A percentile compares a stretch with the other conserved stretches of the same genome.
phyloP scores from a whole-genome alignment of 2,797 vertebrate species.

The Lindbergichthys nudifrons region DNA sequence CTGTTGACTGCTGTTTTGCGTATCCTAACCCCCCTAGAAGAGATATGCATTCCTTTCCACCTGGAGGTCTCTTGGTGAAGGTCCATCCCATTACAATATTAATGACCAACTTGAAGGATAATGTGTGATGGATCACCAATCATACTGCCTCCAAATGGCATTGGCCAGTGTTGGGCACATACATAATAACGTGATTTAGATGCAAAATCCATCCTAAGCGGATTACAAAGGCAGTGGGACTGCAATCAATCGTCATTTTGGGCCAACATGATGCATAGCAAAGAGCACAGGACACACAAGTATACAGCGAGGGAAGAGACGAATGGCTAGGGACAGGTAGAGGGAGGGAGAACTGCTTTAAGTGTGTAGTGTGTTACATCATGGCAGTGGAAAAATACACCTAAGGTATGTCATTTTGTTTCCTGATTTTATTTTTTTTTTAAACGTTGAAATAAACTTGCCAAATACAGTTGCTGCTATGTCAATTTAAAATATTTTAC shows the following conservation, averaged over 20 bases:
- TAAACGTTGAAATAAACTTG: too few species aligned
- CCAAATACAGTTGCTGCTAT: neutral
- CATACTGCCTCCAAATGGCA: constrained; percentile 77
- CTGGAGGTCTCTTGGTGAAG: constrained; percentile 70
- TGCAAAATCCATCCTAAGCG: constrained; percentile 85
- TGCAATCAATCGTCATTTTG: constrained; percentile 83
- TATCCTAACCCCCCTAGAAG: constrained; percentile 39
- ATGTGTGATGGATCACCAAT: constrained; percentile 85
- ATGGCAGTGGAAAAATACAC: neutral
- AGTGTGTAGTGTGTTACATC: neutral
- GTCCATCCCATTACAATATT: constrained; percentile 80
- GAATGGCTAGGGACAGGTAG: constrained; percentile 42
- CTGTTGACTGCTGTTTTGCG: constrained; percentile 55
- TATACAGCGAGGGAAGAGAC: constrained; percentile 38
- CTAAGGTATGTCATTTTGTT: neutral
- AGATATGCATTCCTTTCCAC: constrained; percentile 63
- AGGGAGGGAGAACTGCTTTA: neutral
- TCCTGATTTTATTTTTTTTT: neutral
- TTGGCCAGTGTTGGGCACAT: constrained; percentile 76
- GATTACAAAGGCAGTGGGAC: constrained; percentile 81
- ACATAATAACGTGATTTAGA: constrained; percentile 85
- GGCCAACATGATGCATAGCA: constrained; percentile 77
- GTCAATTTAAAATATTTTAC: neutral
- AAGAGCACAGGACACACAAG: constrained; percentile 62
- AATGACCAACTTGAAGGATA: constrained; percentile 78